These are phyloP conservation scores for Diorhabda sublineata DNA, from an alignment of 1,140 invertebrate genomes.

Conservation along the genomic window DNA sequence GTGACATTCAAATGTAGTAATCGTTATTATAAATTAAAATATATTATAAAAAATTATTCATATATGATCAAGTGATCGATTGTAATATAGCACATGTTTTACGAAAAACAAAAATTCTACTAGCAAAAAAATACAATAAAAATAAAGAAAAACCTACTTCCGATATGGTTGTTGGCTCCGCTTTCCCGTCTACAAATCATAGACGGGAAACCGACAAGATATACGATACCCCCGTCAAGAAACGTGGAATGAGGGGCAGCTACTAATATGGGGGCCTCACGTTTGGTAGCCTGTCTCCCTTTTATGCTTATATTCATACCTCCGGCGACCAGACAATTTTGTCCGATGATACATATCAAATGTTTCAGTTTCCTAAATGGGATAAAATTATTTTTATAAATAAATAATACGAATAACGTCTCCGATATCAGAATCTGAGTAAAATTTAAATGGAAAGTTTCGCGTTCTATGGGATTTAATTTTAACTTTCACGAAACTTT, in stretches of 20 bases:
- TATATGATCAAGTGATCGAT: no score
- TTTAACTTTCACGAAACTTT: no score
- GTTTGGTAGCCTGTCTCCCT: slow-evolving; percentile 65
- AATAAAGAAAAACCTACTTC: slow-evolving; percentile 64
- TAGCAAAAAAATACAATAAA: not conserved
- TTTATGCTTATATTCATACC: slow-evolving; percentile 75
- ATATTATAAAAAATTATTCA: no score
- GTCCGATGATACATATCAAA: slow-evolving; percentile 66
- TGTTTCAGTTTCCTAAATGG: slow-evolving; percentile 54
- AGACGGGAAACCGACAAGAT: slow-evolving; percentile 72
- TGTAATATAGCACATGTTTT: no score
- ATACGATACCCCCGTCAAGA: slow-evolving; percentile 78
- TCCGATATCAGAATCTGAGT: no score
- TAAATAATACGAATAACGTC: no score
- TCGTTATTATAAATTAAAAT: no score
- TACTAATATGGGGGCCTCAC: slow-evolving; percentile 79
- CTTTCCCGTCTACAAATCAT: slow-evolving; percentile 77
- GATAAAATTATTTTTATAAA: not conserved
- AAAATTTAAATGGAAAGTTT: no score
- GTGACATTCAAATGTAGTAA: no score
- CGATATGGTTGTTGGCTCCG: slow-evolving; percentile 71
- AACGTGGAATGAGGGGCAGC: slow-evolving; percentile 83
- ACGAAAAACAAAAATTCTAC: not conserved
- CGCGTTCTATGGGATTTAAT: no score
- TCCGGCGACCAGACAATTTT: slow-evolving; percentile 67